Base-by-base conservation (phyloP, 1,140 invertebrate species). In the Zaprionus kolodkinae region DNA sequence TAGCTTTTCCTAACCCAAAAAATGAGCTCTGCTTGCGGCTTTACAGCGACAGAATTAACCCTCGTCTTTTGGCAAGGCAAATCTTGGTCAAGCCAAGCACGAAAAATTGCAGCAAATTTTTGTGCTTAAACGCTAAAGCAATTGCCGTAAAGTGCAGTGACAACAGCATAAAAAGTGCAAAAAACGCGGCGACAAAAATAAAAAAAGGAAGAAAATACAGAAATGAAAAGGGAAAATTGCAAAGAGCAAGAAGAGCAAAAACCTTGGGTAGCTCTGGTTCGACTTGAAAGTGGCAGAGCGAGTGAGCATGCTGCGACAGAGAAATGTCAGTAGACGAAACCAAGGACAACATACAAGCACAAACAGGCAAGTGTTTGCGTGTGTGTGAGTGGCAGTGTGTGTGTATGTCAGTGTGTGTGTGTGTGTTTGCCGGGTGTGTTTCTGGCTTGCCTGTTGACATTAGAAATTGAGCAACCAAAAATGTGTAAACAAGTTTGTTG, bases 381-480 rank as follows among this genome's bases (percentile, higher is more conserved):
- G 15, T 45, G 27, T 56, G 15, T 63, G 67, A 21, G 17, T 63
- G 30, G 55, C 6, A 30, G 6, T 30, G 27, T 30, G 3, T 30
- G 27, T 30, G 11, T 54, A 12, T 11, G 33, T 54, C 54, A 21
- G 52, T 66, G 52, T 45, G 52, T 45, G 10, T 61, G 68, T 65
- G 60, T 64, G 64, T 67, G 21, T 56, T 59, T 65, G 79, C 55
- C 43, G 40, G 45, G 68, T 76, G 45, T 81, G 79, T 72, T 78
- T 72, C 72, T 81, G 76, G 62, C 84, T 81, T 79, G 78, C 68
- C 76, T 88, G 85, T 89, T 88, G 84, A 89, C 84, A 89, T 75
- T 89, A 78, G 84, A 89, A 88, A 88, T 88, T 88, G 84, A 88
- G 84, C 84, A 88, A 88, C 84, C 84, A 84, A 78, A 88, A 88